Evolutionary conservation across 2,113 vertebrate genomes (phyloP).

Genomic region (Pontoporia blainvillei): DNA sequence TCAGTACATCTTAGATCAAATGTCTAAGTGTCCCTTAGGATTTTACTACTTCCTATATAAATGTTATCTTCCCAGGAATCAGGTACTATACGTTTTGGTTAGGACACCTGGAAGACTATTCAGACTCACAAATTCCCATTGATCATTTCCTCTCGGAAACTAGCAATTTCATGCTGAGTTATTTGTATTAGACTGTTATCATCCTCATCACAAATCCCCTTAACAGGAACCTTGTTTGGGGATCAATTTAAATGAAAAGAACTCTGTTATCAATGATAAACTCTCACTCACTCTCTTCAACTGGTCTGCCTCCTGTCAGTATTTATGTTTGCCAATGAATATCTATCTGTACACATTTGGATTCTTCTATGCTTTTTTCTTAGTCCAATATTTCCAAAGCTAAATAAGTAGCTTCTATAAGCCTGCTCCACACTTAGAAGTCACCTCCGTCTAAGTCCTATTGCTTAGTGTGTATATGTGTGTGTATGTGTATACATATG

Average conservation of each 20-base stretch:
- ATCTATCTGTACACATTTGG: background rate
- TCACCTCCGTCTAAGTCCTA: background rate
- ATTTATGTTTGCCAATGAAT: background rate
- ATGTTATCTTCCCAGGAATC: constrained; percentile 66
- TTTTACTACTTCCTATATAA: constrained; percentile 53
- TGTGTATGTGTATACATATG: background rate
- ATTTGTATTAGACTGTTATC: constrained; percentile 69
- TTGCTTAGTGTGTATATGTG: background rate
- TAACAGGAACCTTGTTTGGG: constrained; percentile 50
- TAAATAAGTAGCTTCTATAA: background rate
- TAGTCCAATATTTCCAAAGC: background rate
- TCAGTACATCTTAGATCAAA: too few species aligned
- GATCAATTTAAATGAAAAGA: constrained; percentile 63
- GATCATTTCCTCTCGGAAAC: constrained; percentile 68
- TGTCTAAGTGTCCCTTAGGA: constrained; percentile 42
- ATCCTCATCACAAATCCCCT: constrained; percentile 35
- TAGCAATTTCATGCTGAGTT: constrained; percentile 69
- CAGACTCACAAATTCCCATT: constrained; percentile 62
- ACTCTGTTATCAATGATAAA: constrained; percentile 23
- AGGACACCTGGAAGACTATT: constrained; percentile 61
- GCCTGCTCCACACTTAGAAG: background rate
- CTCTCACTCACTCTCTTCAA: background rate
- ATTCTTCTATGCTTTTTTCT: background rate
- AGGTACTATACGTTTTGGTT: constrained; percentile 51
- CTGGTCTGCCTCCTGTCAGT: background rate